These are phyloP conservation scores for Oegoconia quadripuncta DNA, from an alignment of 2,888 invertebrate genomes.

Conservation along the genomic window DNA sequence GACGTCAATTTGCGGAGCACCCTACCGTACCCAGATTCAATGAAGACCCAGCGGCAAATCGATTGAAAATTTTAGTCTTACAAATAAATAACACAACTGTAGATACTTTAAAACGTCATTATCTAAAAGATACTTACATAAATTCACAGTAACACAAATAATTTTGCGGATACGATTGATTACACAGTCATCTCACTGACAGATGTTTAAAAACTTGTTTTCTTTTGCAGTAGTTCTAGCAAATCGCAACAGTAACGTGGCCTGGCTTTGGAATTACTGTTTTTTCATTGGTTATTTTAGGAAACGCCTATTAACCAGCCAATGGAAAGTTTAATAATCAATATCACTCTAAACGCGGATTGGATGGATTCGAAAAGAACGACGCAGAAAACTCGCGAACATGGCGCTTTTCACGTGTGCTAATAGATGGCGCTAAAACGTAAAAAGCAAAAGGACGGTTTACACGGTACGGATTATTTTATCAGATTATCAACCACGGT, in stretches of 20 bases:
- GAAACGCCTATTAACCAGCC: not conserved
- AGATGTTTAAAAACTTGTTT: constrained; percentile 55
- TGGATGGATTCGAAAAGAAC: not conserved
- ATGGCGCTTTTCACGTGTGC: not conserved
- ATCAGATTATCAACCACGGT: no score
- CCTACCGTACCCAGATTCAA: constrained; percentile 15
- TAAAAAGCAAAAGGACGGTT: no score
- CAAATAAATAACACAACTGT: constrained; percentile 15
- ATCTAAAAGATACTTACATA: constrained; percentile 65
- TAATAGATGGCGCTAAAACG: constrained; percentile 1
- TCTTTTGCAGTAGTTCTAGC: constrained; percentile 35
- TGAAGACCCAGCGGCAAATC: constrained; percentile 1
- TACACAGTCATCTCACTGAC: constrained; percentile 72
- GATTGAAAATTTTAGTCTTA: constrained; percentile 12
- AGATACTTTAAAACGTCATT: constrained; percentile 20
- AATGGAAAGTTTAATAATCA: not conserved
- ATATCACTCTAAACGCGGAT: no score
- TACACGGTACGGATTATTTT: no score
- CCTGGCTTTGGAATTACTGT: constrained; percentile 25
- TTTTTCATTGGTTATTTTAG: not conserved
- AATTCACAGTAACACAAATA: constrained; percentile 39
- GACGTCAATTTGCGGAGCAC: constrained; percentile 58
- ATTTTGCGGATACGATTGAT: constrained; percentile 62
- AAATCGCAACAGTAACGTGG: no score
- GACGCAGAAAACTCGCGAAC: not conserved